Conservation (phyloP, 2,113 vertebrate species). For the Andinoacara biseriatus region DNA sequence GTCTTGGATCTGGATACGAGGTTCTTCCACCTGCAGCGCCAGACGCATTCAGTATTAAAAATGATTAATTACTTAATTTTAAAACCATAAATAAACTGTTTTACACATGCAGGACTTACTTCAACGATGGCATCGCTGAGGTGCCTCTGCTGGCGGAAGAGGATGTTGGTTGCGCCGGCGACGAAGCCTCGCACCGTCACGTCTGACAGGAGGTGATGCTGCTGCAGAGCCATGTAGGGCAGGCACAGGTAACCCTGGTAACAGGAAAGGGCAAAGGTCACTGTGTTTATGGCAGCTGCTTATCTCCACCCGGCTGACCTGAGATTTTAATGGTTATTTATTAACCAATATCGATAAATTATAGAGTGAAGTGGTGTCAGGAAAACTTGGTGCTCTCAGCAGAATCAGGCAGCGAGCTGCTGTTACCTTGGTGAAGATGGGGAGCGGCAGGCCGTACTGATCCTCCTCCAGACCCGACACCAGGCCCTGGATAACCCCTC, state of each 20-base stretch:
- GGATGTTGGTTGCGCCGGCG: conserved; percentile 95
- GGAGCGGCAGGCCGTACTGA: conserved; percentile 90
- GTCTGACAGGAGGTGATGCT: conserved; percentile 96
- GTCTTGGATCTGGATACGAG: conserved; percentile 90
- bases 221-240: conserved; percentile 98
- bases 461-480: conserved; percentile 95
- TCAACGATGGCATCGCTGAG: conserved; percentile 94
- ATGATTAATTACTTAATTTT: not conserved
- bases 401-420: not conserved
- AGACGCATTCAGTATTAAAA: not conserved
- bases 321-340: not conserved
- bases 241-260: conserved; percentile 94
- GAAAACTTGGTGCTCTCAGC: not conserved
- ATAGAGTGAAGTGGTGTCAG: not conserved
- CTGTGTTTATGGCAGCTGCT: not conserved
- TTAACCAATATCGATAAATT: accelerated
- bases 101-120: conserved; percentile 67
- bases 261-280: conserved; percentile 27
- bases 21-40: conserved; percentile 88
- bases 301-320: not conserved
- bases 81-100: not conserved
- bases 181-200: conserved; percentile 92
- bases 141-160: conserved; percentile 96
- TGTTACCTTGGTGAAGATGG: conserved; percentile 95
- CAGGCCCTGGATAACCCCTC: conserved; percentile 83